Conservation (phyloP, 2,113 vertebrate genomes). For the Barnardius zonarius region DNA sequence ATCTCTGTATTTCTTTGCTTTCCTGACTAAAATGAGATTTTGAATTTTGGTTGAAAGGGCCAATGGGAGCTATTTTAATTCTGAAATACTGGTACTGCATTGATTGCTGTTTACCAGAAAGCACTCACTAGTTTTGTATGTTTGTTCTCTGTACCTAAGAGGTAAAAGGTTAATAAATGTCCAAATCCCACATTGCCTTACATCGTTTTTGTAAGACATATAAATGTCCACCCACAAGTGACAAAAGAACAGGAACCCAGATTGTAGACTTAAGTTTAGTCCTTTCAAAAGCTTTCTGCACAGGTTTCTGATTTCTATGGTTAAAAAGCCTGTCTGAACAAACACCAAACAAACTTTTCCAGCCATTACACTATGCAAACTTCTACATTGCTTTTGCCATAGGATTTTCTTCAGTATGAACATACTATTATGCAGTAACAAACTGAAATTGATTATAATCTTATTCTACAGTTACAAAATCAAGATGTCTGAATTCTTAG, state of each 20-base stretch:
- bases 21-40: neutral
- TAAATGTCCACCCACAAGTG: neutral
- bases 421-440: neutral
- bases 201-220: neutral
- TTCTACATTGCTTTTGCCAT: accelerated
- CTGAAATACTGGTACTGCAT: neutral
- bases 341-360: neutral
- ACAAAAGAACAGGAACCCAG: neutral
- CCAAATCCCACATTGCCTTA: neutral
- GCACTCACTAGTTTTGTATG: neutral
- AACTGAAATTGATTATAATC: neutral
- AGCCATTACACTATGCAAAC: neutral
- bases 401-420: neutral
- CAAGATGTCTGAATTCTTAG: neutral
- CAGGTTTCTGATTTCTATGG: neutral
- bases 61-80: neutral
- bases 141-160: neutral
- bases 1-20: neutral
- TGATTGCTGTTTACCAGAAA: neutral
- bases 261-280: neutral
- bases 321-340: neutral
- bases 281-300: neutral
- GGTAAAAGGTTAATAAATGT: neutral
- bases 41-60: neutral
- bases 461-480: neutral